Base-by-base conservation (phyloP, 2,113 vertebrate genomes). In the Xiphophorus couchianus region DNA sequence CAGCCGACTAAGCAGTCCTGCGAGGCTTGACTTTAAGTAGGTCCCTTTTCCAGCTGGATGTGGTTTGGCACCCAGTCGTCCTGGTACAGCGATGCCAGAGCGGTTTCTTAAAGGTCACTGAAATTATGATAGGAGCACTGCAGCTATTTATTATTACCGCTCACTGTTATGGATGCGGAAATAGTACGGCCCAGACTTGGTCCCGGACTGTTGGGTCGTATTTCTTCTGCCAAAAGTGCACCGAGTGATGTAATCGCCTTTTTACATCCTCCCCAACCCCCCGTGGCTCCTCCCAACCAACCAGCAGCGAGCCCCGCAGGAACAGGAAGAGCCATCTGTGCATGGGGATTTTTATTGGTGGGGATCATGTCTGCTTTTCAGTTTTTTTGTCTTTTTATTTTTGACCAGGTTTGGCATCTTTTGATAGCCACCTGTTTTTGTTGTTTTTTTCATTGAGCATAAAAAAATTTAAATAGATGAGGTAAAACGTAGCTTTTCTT, bases 311-410 rank as follows among this genome's bases (percentile, higher is more conserved):
- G 69, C 86, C 30, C 89, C 39, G 82, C 84, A 83, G 91, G 90
- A 88, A 84, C 75, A 89, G 84, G 83, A 92, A 87, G 83, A 86
- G 69, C 93, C 94, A 94, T 95, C 94, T 95, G 94, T 91, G 75
- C 92, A 79, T 85, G 86, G 78, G 74, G 88, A 76, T 84, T 84
- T 76, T 60, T 76, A 73, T 65, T 89, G 83, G 76, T 77, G 65
- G 35, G 17, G 33, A 39, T 31, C 19, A 37, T 69, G 27, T 74
- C 30, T 68, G 1, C 37, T 33, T 74, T 29, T 81, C n/a, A 66
- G 48, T 83, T 78, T 72, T 39, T 30, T 35, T 35, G 31, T 67
- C 66, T 14, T 44, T 13, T 61, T 67, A 30, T 74, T 76, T 74
- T 2, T 62, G 14, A 35, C 27, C 19, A 14, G 71, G 19, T 82